Evolutionary conservation across 2,888 invertebrate genomes (phyloP).

Genomic region (Polyploca ridens): DNA sequence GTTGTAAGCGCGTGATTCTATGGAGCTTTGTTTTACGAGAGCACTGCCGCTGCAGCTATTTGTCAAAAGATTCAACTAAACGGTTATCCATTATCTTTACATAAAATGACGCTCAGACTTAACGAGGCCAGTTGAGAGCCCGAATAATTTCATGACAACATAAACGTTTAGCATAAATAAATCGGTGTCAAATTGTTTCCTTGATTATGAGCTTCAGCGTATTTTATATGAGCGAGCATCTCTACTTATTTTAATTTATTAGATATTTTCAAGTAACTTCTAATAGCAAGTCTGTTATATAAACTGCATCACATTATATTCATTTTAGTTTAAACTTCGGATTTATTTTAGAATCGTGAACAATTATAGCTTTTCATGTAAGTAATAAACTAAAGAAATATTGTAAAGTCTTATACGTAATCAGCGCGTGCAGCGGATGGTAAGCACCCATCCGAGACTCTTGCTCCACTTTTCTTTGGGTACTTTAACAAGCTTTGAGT

Average conservation of each 20-base stretch:
- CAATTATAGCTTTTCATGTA: no score
- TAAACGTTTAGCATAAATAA: conserved; percentile 10
- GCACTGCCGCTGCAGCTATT: conserved; percentile 54
- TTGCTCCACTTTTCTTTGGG: background rate
- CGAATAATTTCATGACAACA: conserved; percentile 18
- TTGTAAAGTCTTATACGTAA: background rate
- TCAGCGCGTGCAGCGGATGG: background rate
- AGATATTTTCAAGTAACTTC: no score
- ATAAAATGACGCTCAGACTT: conserved; percentile 37
- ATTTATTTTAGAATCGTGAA: no score
- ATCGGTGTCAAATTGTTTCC: background rate
- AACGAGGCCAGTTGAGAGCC: conserved; percentile 20
- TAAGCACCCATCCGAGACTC: background rate
- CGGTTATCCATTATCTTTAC: conserved; percentile 60
- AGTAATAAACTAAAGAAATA: background rate
- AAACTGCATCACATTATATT: no score
- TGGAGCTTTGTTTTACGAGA: conserved; percentile 67
- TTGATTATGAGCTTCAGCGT: background rate
- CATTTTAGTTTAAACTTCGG: no score
- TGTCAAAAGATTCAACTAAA: conserved; percentile 70
- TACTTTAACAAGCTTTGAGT: background rate
- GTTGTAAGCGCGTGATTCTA: conserved; percentile 59
- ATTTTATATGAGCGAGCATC: no score
- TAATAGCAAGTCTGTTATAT: no score
- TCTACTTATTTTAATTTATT: no score